Conservation (phyloP, 2,113 vertebrate species). For the Lepus timidus region DNA sequence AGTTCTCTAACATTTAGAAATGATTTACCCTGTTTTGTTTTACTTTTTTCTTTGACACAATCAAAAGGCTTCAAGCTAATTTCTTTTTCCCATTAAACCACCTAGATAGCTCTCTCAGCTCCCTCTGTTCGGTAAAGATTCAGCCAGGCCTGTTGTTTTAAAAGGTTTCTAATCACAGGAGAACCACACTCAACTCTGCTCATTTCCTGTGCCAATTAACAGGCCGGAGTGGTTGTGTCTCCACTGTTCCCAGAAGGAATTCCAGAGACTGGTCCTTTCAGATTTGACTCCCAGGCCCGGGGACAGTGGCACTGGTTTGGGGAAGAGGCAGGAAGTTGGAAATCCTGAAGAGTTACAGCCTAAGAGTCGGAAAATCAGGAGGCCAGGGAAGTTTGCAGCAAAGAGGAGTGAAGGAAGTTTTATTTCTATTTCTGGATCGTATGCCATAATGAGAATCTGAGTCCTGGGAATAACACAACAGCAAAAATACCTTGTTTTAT, state of each 20-base stretch:
- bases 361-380: slow-evolving; percentile 76
- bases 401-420: slow-evolving; percentile 55
- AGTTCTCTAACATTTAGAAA: slow-evolving; percentile 20
- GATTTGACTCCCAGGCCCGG: slow-evolving; percentile 77
- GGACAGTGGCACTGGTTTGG: slow-evolving; percentile 79
- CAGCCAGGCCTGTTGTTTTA: slow-evolving; percentile 82
- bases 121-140: slow-evolving; percentile 66
- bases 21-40: slow-evolving; percentile 55
- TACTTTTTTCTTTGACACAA: slow-evolving; percentile 50
- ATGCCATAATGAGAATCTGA: slow-evolving; percentile 58
- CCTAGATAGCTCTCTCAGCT: slow-evolving; percentile 61
- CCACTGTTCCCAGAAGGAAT: slow-evolving; percentile 83
- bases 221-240: slow-evolving; percentile 79
- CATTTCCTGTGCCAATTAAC: slow-evolving; percentile 84
- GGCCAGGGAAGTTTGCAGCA: slow-evolving; percentile 46
- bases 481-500: slow-evolving; percentile 73
- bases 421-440: slow-evolving; percentile 76
- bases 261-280: slow-evolving; percentile 83
- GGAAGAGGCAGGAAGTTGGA: slow-evolving; percentile 80
- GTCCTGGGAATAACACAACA: slow-evolving; percentile 64
- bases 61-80: slow-evolving; percentile 18
- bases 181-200: slow-evolving; percentile 79
- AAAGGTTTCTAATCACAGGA: slow-evolving; percentile 82
- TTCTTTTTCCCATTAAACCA: slow-evolving; percentile 66
- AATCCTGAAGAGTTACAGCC: slow-evolving; percentile 75